Evolutionary conservation across 2,797 vertebrate species (phyloP), one percentile per base, ranked within the genome.

Genomic region (Sebastes aleutianus): DNA sequence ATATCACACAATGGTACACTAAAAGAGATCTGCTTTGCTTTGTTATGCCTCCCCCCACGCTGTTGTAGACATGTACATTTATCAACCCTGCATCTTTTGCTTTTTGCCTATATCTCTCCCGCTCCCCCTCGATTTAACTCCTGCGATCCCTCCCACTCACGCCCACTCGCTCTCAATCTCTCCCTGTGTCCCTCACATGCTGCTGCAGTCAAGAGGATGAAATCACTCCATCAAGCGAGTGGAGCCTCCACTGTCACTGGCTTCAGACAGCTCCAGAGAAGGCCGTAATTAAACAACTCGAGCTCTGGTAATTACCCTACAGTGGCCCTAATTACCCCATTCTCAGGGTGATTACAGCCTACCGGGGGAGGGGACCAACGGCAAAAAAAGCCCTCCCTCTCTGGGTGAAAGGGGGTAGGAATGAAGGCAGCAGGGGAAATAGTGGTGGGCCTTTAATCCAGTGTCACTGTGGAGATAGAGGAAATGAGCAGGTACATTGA

Each of bases 221-320:
- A 93, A 93, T 91, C 89, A 80, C 86, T 91, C 91, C 90, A 90
- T 93, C 90, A 87, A 87, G 88, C 64, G 83, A 88, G 85, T 85
- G 92, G 91, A 87, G 90, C 87, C 92, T 94, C 90, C 85, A 77
- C 92, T 84, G 94, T 94, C 91, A 93, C 90, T 75, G 84, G 85
- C 89, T 92, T 94, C 92, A 95, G 88, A 92, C 92, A 89, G 90
- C 91, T 91, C 88, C 85, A 66, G 89, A 93, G 87, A 94, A 94
- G 92, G 92, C 94, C 86, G 68, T 94, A 96, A 96, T 96, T 96
- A 95, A 95, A 95, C 95, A 95, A 95, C 94, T 95, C 93, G 86
- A 94, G 92, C 91, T 92, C 88, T 92, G 93, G 94, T 96, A 95
- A 96, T 96, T 95, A 95, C 93, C 91, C 94, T 91, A 94, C 93